phyloP scores from a whole-genome alignment of 2,888 invertebrate species.

The Ectropis crepuscularia region DNA sequence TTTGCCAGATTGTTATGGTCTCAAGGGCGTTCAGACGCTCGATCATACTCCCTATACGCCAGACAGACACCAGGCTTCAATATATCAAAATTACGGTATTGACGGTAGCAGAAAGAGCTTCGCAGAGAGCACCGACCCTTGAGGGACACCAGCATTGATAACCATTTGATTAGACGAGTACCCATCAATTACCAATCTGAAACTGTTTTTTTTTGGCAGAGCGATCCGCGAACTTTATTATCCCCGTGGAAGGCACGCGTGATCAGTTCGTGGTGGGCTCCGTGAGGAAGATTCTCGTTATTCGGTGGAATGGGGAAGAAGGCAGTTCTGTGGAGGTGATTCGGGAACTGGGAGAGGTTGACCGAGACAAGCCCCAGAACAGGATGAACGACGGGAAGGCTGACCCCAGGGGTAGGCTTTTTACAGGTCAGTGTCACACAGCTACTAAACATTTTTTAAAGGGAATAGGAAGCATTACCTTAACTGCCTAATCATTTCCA shows the following conservation, averaged over 20 bases:
- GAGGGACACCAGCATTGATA: too few species aligned
- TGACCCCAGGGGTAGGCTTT: conserved; percentile 89
- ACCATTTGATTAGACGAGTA: too few species aligned
- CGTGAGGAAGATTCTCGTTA: conserved; percentile 84
- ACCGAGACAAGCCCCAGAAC: conserved; percentile 81
- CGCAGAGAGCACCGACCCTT: too few species aligned
- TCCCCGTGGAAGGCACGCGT: conserved; percentile 86
- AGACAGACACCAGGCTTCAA: too few species aligned
- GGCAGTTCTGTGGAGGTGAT: conserved; percentile 73
- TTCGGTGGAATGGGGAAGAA: conserved; percentile 88
- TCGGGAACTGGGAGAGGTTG: conserved; percentile 83
- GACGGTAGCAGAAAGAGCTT: too few species aligned
- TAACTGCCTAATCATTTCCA: too few species aligned
- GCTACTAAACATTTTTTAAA: background rate
- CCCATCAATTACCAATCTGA: background rate
- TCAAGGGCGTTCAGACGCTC: too few species aligned
- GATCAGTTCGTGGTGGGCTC: conserved; percentile 88
- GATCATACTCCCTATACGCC: too few species aligned
- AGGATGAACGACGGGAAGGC: conserved; percentile 92
- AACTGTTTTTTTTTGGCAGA: conserved; percentile 48
- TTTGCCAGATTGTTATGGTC: too few species aligned
- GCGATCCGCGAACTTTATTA: conserved; percentile 81
- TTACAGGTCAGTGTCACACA: conserved; percentile 84
- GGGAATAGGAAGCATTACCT: too few species aligned
- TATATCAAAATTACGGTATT: too few species aligned